A percentile compares a stretch with the other conserved stretches of the same genome.
Conservation (phyloP, 2,888 invertebrate genomes). For the Psylliodes chrysocephalus region DNA sequence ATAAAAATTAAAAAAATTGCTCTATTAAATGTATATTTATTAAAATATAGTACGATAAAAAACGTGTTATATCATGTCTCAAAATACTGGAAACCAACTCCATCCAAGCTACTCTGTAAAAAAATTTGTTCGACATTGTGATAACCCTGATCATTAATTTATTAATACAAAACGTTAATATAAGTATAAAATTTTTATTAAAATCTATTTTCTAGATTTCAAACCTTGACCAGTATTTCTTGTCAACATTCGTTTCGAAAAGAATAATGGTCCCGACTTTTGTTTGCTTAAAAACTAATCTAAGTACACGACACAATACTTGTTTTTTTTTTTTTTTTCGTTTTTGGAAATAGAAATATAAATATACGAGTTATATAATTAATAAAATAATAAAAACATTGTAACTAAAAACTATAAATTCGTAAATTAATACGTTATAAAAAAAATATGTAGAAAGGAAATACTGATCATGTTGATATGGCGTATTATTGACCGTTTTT, state of each 20-base stretch:
- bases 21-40: too few relatives aligned
- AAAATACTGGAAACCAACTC: too few relatives aligned
- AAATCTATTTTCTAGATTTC: slow-evolving; percentile 38
- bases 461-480: slow-evolving; percentile 56
- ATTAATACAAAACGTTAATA: slow-evolving; percentile 35
- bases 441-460: slow-evolving; percentile 45
- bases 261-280: slow-evolving; percentile 47
- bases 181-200: slow-evolving; percentile 43
- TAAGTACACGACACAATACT: slow-evolving; percentile 49
- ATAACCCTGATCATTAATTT: slow-evolving; percentile 1
- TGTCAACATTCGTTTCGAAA: slow-evolving; percentile 44
- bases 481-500: slow-evolving; percentile 47
- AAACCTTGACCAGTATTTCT: slow-evolving; percentile 52
- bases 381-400: slow-evolving; percentile 52
- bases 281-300: slow-evolving; percentile 35
- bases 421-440: slow-evolving; percentile 29
- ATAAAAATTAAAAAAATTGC: too few relatives aligned
- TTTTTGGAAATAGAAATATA: slow-evolving; percentile 27
- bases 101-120: too few relatives aligned
- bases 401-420: slow-evolving; percentile 35
- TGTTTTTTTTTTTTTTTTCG: too few relatives aligned
- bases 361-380: slow-evolving; percentile 44
- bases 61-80: too few relatives aligned
- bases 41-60: too few relatives aligned
- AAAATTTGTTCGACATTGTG: slow-evolving; percentile 23